Evolutionary conservation across 2,113 vertebrate genomes (phyloP).

Genomic region (Mus pahari): DNA sequence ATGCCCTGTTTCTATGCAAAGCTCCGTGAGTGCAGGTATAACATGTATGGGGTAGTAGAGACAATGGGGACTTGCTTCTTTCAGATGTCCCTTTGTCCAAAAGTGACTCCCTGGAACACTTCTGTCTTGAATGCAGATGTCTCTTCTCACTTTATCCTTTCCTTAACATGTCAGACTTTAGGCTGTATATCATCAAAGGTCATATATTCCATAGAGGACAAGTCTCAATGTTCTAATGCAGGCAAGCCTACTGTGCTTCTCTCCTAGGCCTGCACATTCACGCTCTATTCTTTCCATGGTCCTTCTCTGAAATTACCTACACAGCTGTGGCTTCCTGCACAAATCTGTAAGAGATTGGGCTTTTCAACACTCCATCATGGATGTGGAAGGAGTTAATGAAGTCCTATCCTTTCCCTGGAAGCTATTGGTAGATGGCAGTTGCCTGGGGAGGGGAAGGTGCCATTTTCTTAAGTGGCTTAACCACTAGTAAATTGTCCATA

Average conservation of each 20-base stretch:
- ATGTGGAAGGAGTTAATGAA: neutral
- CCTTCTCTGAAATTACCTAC: too few relatives aligned
- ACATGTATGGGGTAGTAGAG: neutral
- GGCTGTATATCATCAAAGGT: neutral
- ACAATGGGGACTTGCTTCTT: neutral
- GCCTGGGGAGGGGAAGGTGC: neutral
- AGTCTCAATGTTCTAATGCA: neutral
- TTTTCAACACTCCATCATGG: neutral
- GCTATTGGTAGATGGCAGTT: neutral
- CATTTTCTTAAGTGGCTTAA: neutral
- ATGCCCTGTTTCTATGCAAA: neutral
- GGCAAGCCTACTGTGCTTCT: neutral
- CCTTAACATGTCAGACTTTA: neutral
- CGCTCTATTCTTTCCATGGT: neutral
- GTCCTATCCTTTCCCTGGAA: neutral
- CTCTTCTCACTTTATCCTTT: neutral
- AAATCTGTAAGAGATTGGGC: neutral
- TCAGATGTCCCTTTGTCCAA: neutral
- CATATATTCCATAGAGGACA: neutral
- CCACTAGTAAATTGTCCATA: too few relatives aligned
- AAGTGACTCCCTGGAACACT: neutral
- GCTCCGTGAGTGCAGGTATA: neutral
- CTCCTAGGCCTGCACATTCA: neutral
- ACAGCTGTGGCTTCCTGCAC: neutral
- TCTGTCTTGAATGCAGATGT: neutral